A percentile compares a stretch with the other conserved stretches of the same genome.
phyloP scores from a whole-genome alignment of 2,888 invertebrate genomes.

The Carabus problematicus region DNA sequence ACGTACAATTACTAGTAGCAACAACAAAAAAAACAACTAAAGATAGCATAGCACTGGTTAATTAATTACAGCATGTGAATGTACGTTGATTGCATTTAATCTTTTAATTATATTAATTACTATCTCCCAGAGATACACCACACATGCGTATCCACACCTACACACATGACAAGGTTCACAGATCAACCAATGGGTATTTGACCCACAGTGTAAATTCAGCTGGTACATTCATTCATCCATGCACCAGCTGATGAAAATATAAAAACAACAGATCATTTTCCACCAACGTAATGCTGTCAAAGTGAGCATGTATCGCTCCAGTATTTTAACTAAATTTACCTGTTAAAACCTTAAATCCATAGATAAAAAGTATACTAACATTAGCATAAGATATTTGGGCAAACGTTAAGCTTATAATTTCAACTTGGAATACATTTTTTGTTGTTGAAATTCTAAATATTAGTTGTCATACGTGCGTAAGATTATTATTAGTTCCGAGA shows the following conservation, averaged over 20 bases:
- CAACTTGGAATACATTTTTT: too few species aligned
- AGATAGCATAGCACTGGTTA: constrained; percentile 17
- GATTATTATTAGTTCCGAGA: too few species aligned
- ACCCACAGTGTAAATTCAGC: constrained; percentile 25
- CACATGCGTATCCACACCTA: constrained; percentile 27
- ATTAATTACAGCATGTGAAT: constrained; percentile 29
- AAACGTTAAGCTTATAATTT: too few species aligned
- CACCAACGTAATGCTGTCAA: too few species aligned
- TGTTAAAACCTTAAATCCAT: too few species aligned
- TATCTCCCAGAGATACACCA: not conserved
- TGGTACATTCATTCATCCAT: constrained; percentile 33
- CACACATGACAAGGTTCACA: constrained; percentile 13
- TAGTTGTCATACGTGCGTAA: too few species aligned
- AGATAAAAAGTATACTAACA: too few species aligned
- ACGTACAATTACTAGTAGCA: constrained; percentile 12
- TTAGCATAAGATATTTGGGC: too few species aligned
- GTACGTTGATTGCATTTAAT: constrained; percentile 38
- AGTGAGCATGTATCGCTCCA: too few species aligned
- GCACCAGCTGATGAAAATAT: not conserved
- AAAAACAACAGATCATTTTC: too few species aligned
- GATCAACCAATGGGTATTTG: constrained; percentile 16
- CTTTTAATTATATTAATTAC: constrained; percentile 40
- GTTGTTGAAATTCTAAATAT: too few species aligned
- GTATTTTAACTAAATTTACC: too few species aligned
- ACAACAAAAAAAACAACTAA: not conserved